Evolutionary conservation across 1,140 invertebrate species (phyloP).

Genomic region (Cyrtorhinus lividipennis): DNA sequence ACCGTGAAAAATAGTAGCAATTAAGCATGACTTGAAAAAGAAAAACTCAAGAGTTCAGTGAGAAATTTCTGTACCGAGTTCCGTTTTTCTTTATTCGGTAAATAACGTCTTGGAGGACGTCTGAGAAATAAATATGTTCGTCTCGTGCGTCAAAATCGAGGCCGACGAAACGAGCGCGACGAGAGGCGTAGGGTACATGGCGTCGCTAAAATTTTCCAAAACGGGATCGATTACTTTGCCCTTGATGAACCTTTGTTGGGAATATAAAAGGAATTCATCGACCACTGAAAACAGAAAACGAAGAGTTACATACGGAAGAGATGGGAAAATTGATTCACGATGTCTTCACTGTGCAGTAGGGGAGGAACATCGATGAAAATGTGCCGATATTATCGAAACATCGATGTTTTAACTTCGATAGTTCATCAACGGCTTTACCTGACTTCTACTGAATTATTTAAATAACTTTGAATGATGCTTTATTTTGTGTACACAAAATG

Average conservation of each 20-base stretch:
- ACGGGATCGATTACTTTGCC: slow-evolving; percentile 83
- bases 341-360: too few relatives aligned
- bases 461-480: too few relatives aligned
- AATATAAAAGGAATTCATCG: slow-evolving; percentile 89
- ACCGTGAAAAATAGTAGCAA: background rate
- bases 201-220: slow-evolving; percentile 81
- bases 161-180: slow-evolving; percentile 88
- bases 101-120: slow-evolving; percentile 92
- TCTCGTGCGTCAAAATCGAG: slow-evolving; percentile 87
- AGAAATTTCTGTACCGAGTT: slow-evolving; percentile 40
- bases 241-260: slow-evolving; percentile 91
- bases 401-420: background rate
- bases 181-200: slow-evolving; percentile 77
- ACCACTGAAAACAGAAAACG: slow-evolving; percentile 47
- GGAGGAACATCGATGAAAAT: too few relatives aligned
- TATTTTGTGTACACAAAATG: too few relatives aligned
- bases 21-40: background rate
- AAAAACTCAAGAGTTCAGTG: background rate
- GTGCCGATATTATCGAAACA: background rate
- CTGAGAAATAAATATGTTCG: slow-evolving; percentile 90
- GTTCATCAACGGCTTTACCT: too few relatives aligned
- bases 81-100: slow-evolving; percentile 81
- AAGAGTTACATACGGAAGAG: too few relatives aligned
- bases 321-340: too few relatives aligned
- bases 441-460: too few relatives aligned